Conservation (phyloP, 2,797 vertebrate species). For the Hypotaenidia okinawae region DNA sequence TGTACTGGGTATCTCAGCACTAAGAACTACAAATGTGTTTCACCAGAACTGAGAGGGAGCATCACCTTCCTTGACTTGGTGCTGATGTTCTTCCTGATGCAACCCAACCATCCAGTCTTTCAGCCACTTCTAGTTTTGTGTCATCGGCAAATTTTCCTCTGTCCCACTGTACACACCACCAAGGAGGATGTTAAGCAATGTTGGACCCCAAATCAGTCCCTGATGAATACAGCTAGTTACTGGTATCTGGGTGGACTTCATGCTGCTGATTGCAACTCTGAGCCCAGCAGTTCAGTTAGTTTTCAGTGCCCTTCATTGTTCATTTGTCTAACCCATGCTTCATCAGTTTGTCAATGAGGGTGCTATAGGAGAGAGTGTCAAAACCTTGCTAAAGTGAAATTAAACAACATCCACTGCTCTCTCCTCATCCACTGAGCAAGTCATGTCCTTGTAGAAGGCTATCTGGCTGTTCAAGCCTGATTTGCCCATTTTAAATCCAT, state of each 20-base stretch:
- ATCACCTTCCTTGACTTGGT: not conserved
- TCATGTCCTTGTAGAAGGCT: not conserved
- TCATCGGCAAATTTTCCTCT: not conserved
- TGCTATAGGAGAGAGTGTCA: not conserved
- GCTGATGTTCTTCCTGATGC: not conserved
- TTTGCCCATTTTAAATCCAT: not conserved
- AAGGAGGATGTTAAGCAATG: not conserved
- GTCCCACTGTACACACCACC: not conserved
- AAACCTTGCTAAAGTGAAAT: not conserved
- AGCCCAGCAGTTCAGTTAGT: not conserved
- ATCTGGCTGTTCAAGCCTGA: not conserved
- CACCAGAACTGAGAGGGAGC: not conserved
- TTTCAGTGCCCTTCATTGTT: constrained; percentile 2
- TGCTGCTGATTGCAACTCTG: not conserved
- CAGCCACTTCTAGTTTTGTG: not conserved
- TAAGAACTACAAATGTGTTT: not conserved
- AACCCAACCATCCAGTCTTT: not conserved
- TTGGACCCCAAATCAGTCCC: not conserved
- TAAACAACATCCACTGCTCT: not conserved
- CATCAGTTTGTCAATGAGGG: not conserved
- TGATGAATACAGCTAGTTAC: not conserved
- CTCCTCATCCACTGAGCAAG: not conserved
- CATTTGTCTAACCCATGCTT: not conserved
- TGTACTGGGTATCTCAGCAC: not conserved
- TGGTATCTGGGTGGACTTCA: not conserved